Conservation (phyloP, 2,888 invertebrate species). For the Stenodera caucasica region DNA sequence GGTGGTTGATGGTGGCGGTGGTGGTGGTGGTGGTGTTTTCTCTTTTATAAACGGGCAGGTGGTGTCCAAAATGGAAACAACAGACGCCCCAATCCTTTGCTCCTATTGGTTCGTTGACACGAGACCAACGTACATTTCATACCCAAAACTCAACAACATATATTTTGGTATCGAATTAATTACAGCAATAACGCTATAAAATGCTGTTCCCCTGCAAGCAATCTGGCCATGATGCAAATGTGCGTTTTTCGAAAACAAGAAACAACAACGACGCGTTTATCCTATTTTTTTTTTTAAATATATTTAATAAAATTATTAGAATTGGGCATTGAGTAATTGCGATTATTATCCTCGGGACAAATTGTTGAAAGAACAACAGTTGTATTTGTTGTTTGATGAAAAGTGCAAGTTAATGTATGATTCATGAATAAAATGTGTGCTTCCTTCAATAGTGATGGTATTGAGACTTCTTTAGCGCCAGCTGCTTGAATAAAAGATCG, state of each 20-base stretch:
- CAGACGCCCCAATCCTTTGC: constrained; percentile 46
- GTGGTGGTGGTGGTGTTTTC: constrained; percentile 1
- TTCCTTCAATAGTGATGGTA: not conserved
- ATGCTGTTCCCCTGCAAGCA: constrained; percentile 13
- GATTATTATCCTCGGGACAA: too few species aligned
- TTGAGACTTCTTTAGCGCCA: constrained; percentile 19
- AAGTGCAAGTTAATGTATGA: constrained; percentile 1
- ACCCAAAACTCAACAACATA: constrained; percentile 18
- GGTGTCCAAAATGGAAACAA: constrained; percentile 48
- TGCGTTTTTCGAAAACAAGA: not conserved
- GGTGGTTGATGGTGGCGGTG: constrained; percentile 13
- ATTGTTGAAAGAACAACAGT: not conserved
- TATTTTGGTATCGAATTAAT: constrained; percentile 30
- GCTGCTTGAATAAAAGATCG: constrained; percentile 30
- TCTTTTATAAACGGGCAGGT: constrained; percentile 41
- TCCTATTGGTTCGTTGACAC: constrained; percentile 50
- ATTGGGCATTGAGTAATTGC: too few species aligned
- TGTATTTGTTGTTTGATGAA: too few species aligned
- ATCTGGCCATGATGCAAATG: not conserved
- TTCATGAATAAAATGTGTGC: not conserved
- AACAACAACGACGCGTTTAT: too few species aligned
- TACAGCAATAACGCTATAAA: constrained; percentile 28
- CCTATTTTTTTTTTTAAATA: too few species aligned
- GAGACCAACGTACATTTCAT: constrained; percentile 41
- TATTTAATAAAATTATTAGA: too few species aligned